A percentile compares a stretch with the other conserved stretches of the same genome.
These are phyloP conservation scores for Parnassius apollo DNA, from an alignment of 2,888 invertebrate genomes.

Conservation along the genomic window DNA sequence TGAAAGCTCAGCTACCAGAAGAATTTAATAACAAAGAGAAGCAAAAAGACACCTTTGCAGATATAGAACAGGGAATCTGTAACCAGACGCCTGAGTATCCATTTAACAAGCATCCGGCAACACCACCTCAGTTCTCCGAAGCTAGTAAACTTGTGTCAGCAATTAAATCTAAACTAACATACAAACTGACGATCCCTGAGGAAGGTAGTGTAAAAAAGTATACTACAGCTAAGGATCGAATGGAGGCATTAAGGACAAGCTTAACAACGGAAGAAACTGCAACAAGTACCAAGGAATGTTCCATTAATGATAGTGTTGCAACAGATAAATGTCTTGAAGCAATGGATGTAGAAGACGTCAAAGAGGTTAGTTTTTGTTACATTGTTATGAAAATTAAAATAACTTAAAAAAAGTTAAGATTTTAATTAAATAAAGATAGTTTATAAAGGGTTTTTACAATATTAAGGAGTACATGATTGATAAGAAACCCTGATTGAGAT, in stretches of 20 bases:
- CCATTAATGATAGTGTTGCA: constrained; percentile 23
- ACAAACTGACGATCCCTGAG: constrained; percentile 52
- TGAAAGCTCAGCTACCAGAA: constrained; percentile 73
- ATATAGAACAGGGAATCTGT: constrained; percentile 69
- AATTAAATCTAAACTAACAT: constrained; percentile 67
- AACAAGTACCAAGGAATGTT: background rate
- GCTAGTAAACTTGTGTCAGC: constrained; percentile 70
- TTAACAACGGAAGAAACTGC: constrained; percentile 34
- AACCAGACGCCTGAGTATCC: constrained; percentile 70
- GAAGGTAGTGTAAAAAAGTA: constrained; percentile 38
- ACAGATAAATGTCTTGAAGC: constrained; percentile 41
- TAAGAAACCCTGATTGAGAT: no score
- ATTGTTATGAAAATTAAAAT: no score
- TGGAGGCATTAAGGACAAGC: constrained; percentile 50
- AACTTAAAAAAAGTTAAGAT: no score
- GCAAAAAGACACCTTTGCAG: constrained; percentile 68
- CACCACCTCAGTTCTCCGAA: constrained; percentile 73
- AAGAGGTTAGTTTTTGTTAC: constrained; percentile 48
- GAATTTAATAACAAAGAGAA: constrained; percentile 57
- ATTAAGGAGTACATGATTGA: no score
- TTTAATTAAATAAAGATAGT: no score
- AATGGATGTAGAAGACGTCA: constrained; percentile 64
- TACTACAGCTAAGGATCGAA: constrained; percentile 53
- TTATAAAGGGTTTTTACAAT: no score
- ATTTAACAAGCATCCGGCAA: constrained; percentile 66